Conservation (phyloP, 2,888 invertebrate species). For the Patella depressa region DNA sequence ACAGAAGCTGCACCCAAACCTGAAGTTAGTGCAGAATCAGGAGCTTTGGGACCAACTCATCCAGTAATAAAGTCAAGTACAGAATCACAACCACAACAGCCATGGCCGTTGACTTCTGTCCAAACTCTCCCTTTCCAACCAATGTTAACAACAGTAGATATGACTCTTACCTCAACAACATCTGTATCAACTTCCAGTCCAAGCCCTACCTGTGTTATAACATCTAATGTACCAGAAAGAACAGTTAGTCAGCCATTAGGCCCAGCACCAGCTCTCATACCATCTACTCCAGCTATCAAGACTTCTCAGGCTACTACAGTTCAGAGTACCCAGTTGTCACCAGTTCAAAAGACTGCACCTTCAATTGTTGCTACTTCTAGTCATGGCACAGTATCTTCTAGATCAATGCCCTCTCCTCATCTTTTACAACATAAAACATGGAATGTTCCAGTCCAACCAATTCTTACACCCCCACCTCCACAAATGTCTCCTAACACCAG, state of each 20-base stretch:
- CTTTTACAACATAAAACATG: conserved; percentile 5
- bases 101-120: not conserved
- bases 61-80: not conserved
- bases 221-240: not conserved
- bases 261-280: not conserved
- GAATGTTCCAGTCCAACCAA: not conserved
- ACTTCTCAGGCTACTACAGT: not conserved
- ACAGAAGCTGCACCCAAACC: not conserved
- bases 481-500: conserved; percentile 21
- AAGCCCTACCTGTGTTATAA: not conserved
- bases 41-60: not conserved
- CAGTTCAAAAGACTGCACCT: not conserved
- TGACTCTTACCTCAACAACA: not conserved
- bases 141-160: not conserved
- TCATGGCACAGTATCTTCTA: not conserved
- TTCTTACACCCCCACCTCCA: not conserved
- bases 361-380: not conserved
- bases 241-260: not conserved
- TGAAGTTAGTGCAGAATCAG: not conserved
- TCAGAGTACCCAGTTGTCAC: not conserved
- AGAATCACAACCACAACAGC: not conserved
- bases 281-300: not conserved
- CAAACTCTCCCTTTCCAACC: conserved; percentile 2
- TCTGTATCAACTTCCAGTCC: not conserved
- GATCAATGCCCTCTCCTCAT: not conserved